Conservation (phyloP, 1,140 invertebrate genomes). For the Aporrectodea caliginosa region DNA sequence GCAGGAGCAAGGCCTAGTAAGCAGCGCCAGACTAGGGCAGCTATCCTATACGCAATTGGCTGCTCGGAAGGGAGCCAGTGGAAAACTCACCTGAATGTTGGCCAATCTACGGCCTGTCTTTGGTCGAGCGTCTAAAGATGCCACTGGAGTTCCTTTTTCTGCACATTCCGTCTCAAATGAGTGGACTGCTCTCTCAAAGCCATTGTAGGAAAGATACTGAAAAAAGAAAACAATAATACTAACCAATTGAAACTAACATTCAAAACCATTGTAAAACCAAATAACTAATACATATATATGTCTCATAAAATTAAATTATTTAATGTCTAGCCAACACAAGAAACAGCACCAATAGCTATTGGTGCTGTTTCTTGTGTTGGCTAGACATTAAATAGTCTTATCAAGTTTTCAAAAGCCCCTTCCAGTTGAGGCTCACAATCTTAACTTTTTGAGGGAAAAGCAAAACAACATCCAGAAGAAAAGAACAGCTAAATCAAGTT, state of each 20-base stretch:
- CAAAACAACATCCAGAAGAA: too few species aligned
- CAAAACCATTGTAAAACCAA: conserved; percentile 2
- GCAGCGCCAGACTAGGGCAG: too few species aligned
- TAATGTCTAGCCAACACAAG: background rate
- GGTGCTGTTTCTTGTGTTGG: background rate
- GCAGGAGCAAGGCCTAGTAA: too few species aligned
- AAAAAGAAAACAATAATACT: conserved; percentile 30
- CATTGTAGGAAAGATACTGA: conserved; percentile 53
- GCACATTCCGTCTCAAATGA: conserved; percentile 53
- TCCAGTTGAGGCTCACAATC: too few species aligned
- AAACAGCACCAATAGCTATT: background rate
- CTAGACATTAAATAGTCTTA: too few species aligned
- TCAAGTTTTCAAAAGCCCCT: too few species aligned
- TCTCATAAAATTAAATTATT: background rate
- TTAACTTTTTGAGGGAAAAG: too few species aligned
- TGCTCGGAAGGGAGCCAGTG: background rate
- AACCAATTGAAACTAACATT: background rate
- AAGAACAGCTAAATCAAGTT: too few species aligned
- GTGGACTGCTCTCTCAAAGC: conserved; percentile 46
- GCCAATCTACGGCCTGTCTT: conserved; percentile 36
- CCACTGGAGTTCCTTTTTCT: conserved; percentile 50
- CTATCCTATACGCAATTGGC: too few species aligned
- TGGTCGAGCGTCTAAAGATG: conserved; percentile 29
- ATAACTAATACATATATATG: background rate
- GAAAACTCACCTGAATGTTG: conserved; percentile 35